Percentiles rank a stretch among this genome's conserved stretches.
These are phyloP conservation scores for Cremastobaeus sp. DNA, from an alignment of 2,888 invertebrate species.

Conservation along the genomic window DNA sequence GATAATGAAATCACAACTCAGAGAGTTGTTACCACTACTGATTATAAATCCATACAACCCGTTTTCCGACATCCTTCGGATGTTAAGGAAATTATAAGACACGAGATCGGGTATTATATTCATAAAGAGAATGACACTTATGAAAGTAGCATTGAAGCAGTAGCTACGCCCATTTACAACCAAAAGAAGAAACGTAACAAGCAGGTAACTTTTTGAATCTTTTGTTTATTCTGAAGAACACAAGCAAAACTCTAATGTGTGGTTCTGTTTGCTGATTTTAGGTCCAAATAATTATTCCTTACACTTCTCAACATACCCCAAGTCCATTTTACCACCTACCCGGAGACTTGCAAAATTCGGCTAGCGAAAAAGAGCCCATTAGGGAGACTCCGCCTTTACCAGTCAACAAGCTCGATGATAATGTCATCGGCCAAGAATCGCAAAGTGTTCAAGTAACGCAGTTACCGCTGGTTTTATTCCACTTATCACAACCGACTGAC, in stretches of 20 bases:
- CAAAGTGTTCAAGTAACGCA: conserved; percentile 60
- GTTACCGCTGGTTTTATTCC: conserved; percentile 44
- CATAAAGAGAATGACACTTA: conserved; percentile 37
- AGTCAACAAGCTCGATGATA: conserved; percentile 12
- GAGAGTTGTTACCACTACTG: conserved; percentile 2
- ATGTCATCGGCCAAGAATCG: conserved; percentile 64
- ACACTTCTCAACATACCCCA: conserved; percentile 83
- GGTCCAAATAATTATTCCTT: conserved; percentile 90
- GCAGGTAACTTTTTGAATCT: conserved; percentile 27
- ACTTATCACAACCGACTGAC: not conserved
- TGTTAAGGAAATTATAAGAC: conserved; percentile 48
- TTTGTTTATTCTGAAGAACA: not conserved
- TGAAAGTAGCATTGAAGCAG: conserved; percentile 40
- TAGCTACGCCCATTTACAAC: conserved; percentile 33
- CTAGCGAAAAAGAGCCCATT: not conserved
- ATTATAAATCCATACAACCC: conserved; percentile 15
- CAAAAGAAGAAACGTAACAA: conserved; percentile 29
- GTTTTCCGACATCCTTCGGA: conserved; percentile 23
- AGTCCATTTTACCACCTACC: conserved; percentile 79
- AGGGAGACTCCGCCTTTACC: conserved; percentile 20
- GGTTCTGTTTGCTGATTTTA: conserved; percentile 79
- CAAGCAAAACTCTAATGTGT: too few species aligned
- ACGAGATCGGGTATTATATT: conserved; percentile 30
- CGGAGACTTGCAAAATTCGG: conserved; percentile 67
- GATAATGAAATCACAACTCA: conserved; percentile 25